Conservation (phyloP, 1,140 invertebrate species). For the Thaumetopoea pityocampa region DNA sequence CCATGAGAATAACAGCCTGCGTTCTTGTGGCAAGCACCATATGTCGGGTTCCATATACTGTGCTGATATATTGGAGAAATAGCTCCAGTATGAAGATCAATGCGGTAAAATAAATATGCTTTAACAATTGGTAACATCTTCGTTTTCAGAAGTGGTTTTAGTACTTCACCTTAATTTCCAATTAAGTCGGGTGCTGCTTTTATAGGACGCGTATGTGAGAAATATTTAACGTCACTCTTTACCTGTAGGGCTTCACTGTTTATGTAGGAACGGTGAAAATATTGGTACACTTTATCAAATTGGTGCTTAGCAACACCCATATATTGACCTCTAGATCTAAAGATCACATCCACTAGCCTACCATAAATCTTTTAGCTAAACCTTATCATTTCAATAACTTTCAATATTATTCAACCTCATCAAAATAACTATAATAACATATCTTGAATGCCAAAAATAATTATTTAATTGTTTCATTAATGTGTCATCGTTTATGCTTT, state of each 20-base stretch:
- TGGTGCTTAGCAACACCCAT: too few relatives aligned
- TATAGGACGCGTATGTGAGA: too few relatives aligned
- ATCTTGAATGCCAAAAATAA: not conserved
- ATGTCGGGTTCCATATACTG: slow-evolving; percentile 83
- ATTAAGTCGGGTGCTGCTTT: too few relatives aligned
- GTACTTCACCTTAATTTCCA: not conserved
- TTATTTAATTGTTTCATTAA: slow-evolving; percentile 1
- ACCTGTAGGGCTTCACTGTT: too few relatives aligned
- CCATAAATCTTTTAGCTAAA: too few relatives aligned
- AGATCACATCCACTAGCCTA: too few relatives aligned
- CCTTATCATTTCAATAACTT: too few relatives aligned
- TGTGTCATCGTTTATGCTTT: slow-evolving; percentile 4
- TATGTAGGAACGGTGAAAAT: too few relatives aligned
- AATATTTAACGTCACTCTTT: too few relatives aligned
- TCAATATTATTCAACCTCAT: too few relatives aligned
- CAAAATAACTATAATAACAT: not conserved
- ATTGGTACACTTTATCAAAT: too few relatives aligned
- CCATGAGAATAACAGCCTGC: slow-evolving; percentile 82
- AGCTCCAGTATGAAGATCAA: slow-evolving; percentile 70
- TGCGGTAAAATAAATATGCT: slow-evolving; percentile 51
- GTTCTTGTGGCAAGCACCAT: slow-evolving; percentile 81
- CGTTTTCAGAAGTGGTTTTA: not conserved
- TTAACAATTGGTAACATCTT: not conserved
- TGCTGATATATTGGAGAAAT: slow-evolving; percentile 79
- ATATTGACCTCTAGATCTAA: too few relatives aligned